These are phyloP conservation scores for Aptenodytes patagonicus DNA, from an alignment of 2,113 vertebrate species.

Conservation along the genomic window DNA sequence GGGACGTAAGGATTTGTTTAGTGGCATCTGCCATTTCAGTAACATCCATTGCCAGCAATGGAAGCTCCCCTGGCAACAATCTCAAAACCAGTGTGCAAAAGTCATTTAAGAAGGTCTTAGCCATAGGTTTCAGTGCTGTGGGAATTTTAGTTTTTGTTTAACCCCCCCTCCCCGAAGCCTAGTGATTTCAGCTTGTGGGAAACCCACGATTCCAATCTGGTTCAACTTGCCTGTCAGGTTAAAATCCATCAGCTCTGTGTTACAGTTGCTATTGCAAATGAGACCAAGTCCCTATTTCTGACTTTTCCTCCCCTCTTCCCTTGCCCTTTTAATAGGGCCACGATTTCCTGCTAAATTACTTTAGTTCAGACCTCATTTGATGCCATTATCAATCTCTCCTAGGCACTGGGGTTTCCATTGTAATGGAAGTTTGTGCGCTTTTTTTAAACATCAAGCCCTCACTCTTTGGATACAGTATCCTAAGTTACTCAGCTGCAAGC, in stretches of 20 bases:
- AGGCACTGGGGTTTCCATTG: conserved; percentile 45
- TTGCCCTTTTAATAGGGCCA: neutral
- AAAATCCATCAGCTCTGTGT: neutral
- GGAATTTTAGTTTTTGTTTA: neutral
- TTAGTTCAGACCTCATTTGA: accelerated
- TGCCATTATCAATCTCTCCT: neutral
- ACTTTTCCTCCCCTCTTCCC: neutral
- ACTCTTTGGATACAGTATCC: conserved; percentile 49
- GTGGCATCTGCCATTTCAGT: neutral
- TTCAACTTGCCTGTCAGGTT: accelerated
- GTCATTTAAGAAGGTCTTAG: neutral
- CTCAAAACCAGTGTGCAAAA: neutral
- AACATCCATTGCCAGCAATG: conserved; percentile 47
- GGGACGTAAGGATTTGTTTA: neutral
- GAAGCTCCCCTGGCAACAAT: neutral
- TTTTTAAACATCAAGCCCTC: conserved; percentile 15
- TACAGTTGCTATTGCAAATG: neutral
- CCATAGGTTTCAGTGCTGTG: neutral
- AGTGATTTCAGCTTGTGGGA: neutral
- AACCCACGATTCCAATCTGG: accelerated
- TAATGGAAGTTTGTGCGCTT: conserved; percentile 24
- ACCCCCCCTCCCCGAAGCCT: neutral
- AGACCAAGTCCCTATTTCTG: neutral
- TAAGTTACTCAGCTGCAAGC: neutral
- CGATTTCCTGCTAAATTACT: neutral